A percentile compares a stretch with the other conserved stretches of the same genome.
These are phyloP conservation scores for Meloidogyne floridensis DNA, from an alignment of 1,140 invertebrate genomes.

Conservation along the genomic window DNA sequence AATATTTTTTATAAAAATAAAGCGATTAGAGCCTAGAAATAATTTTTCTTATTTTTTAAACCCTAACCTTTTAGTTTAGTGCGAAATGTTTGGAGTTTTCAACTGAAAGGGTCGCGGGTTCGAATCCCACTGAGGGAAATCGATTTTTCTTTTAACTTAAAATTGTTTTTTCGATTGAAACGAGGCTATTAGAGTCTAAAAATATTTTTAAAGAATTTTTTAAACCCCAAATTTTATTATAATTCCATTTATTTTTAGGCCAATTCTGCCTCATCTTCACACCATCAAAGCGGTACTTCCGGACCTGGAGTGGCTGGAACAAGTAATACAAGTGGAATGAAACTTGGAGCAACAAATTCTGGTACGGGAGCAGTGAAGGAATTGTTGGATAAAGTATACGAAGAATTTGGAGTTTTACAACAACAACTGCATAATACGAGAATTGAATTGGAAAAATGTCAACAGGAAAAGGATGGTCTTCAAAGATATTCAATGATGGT, in stretches of 20 bases:
- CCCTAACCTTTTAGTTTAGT: too few relatives aligned
- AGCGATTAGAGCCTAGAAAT: too few relatives aligned
- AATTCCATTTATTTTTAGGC: not conserved
- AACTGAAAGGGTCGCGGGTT: too few relatives aligned
- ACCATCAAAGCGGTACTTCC: constrained; percentile 7
- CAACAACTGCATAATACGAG: constrained; percentile 36
- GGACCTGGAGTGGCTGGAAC: constrained; percentile 8
- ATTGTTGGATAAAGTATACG: constrained; percentile 35
- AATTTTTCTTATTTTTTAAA: not conserved
- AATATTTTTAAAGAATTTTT: not conserved
- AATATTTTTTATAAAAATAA: too few relatives aligned
- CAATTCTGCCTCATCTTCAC: constrained; percentile 13
- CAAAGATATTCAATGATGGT: constrained; percentile 37
- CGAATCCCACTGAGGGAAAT: not conserved
- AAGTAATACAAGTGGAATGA: not conserved
- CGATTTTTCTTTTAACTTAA: too few relatives aligned
- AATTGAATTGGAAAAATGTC: constrained; percentile 36
- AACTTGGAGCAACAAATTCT: too few relatives aligned
- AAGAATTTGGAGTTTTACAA: constrained; percentile 34
- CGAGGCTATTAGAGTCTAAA: too few relatives aligned
- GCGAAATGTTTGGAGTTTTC: too few relatives aligned
- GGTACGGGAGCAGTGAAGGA: constrained; percentile 37
- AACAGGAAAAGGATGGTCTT: constrained; percentile 38
- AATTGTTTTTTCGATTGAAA: too few relatives aligned
- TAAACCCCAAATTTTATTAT: too few relatives aligned